These are phyloP conservation scores for Troides aeacus DNA, from an alignment of 2,888 invertebrate species.

Conservation along the genomic window DNA sequence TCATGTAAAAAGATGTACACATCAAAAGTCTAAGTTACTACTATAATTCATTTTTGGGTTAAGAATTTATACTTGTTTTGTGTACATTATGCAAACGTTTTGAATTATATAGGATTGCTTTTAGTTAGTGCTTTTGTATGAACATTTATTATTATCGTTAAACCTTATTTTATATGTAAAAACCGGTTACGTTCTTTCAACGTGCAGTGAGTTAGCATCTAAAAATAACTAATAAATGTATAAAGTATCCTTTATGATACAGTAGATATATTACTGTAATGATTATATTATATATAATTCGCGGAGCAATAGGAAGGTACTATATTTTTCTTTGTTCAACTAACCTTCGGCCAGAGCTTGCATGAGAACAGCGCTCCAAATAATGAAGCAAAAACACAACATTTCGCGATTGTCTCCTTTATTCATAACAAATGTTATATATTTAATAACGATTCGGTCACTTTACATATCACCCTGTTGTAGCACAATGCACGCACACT, in stretches of 20 bases:
- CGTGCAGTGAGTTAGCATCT: no score
- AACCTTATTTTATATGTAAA: background rate
- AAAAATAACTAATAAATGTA: background rate
- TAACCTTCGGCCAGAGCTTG: slow-evolving; percentile 72
- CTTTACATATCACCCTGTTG: slow-evolving; percentile 51
- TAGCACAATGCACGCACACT: slow-evolving; percentile 41
- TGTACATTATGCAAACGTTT: no score
- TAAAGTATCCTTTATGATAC: background rate
- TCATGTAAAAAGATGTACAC: no score
- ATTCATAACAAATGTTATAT: slow-evolving; percentile 37
- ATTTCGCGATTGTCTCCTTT: slow-evolving; percentile 60
- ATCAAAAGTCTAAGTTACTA: no score
- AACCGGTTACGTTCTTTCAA: background rate
- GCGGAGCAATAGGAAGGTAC: slow-evolving; percentile 38
- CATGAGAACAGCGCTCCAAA: slow-evolving; percentile 69
- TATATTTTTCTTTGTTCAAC: slow-evolving; percentile 59
- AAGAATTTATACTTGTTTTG: no score
- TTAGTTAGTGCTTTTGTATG: background rate
- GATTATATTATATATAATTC: background rate
- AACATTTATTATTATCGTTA: background rate
- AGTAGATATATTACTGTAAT: background rate
- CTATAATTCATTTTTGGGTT: no score
- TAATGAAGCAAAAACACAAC: slow-evolving; percentile 65
- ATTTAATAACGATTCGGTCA: slow-evolving; percentile 44
- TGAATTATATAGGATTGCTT: no score